Percentiles rank a stretch among this genome's conserved stretches.
phyloP scores from a whole-genome alignment of 2,113 vertebrate species.

The Poeciliopsis prolifica region DNA sequence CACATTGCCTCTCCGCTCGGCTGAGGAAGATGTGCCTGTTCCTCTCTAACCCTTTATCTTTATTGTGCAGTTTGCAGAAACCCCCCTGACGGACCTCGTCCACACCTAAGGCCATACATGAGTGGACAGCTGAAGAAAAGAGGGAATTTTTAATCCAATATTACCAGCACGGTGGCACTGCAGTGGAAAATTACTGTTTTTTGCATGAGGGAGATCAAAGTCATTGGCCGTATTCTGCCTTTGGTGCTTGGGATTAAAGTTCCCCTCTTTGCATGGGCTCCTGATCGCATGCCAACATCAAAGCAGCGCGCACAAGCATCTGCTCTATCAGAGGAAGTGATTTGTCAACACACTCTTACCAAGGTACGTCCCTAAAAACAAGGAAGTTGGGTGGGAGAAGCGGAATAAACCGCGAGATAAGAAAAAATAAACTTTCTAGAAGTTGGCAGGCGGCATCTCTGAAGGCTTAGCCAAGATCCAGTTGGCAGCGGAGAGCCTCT shows the following conservation, averaged over 20 bases:
- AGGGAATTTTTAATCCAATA: conserved; percentile 74
- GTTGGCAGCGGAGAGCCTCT: conserved; percentile 64
- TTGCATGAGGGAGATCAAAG: conserved; percentile 77
- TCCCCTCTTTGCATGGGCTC: conserved; percentile 55
- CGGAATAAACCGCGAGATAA: conserved; percentile 44
- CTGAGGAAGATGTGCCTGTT: conserved; percentile 31
- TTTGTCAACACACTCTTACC: conserved; percentile 58
- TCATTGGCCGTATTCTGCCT: conserved; percentile 65
- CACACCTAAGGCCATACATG: conserved; percentile 68
- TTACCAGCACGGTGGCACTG: conserved; percentile 65
- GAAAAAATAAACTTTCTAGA: conserved; percentile 56
- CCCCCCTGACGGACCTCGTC: conserved; percentile 54
- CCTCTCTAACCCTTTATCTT: conserved; percentile 48
- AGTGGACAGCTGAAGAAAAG: conserved; percentile 74
- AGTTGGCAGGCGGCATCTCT: conserved; percentile 63
- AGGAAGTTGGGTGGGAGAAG: neutral
- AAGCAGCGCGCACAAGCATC: conserved; percentile 56
- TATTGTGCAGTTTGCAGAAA: conserved; percentile 56
- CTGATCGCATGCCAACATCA: conserved; percentile 69
- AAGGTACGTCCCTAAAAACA: conserved; percentile 23
- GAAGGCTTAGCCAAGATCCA: conserved; percentile 69
- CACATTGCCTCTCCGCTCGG: conserved; percentile 11
- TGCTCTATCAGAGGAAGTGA: conserved; percentile 60
- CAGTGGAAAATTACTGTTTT: conserved; percentile 69
- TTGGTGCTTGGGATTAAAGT: conserved; percentile 70